Evolutionary conservation across 2,113 vertebrate genomes (phyloP), one percentile per base, ranked within the genome.

Genomic region (Thomomys bottae): DNA sequence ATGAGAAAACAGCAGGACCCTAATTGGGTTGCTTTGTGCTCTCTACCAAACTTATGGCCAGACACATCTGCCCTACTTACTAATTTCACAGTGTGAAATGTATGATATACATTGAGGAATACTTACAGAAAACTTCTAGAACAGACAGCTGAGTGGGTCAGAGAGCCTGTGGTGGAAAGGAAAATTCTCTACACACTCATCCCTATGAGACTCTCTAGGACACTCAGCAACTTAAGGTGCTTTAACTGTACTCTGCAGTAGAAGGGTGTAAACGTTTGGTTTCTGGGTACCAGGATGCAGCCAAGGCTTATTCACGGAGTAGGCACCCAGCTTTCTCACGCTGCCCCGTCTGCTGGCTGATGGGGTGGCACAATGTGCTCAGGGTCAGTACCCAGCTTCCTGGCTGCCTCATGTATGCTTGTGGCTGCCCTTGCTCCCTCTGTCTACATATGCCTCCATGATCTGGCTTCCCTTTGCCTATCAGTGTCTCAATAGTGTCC

Each of bases 201-300:
- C 75, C n/a, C 30, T 61, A 23, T 30, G 45, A 42, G 9, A 34
- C 63, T 73, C 84, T 71, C 57, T 34, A n/a, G 54, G 38, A 64
- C 1, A 0, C 66, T 61, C 49, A 54, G 49, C 17, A 15, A 12
- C 18, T 18, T 54, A 54, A 54, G 49, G 15, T n/a, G n/a, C 61
- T 87, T 84, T n/a, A 64, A 26, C 70, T 23, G 18, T 54, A 54
- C 45, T 38, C 0, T 36, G n/a, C 59, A 67, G 12, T 36, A 30
- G 26, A 45, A 21, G 2, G 26, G 7, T 32, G 4, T 40, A 59
- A 81, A n/a, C 30, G 45, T 77, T 36, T 78, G n/a, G 61, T 82
- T 75, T 79, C 83, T 93, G 83, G 87, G 92, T 28, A 70, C 85
- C 90, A 92, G 92, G 67, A 93, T 84, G 79, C 68, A 54, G 57